Evolutionary conservation across 2,113 vertebrate species (phyloP).

Genomic region (Cairina moschata): DNA sequence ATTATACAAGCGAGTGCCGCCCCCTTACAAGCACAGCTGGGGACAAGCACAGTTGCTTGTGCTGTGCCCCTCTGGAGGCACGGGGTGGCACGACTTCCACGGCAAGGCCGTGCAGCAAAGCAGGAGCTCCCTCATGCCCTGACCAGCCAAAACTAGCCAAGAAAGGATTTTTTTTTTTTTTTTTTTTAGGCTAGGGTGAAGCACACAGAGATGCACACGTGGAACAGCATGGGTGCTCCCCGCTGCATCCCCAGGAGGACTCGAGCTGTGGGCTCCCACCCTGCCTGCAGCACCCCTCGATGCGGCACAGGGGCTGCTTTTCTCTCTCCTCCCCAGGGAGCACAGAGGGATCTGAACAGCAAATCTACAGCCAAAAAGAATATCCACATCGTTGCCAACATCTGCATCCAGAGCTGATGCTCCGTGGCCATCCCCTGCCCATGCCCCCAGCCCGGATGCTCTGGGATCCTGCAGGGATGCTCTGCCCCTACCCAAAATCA

Average conservation of each 20-base stretch:
- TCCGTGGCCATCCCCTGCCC: not conserved
- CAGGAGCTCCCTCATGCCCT: not conserved
- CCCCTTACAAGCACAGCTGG: slow-evolving; percentile 55
- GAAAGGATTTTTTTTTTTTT: not conserved
- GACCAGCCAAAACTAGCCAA: not conserved
- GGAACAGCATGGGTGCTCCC: not conserved
- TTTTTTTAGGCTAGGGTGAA: not conserved
- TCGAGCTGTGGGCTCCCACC: not conserved
- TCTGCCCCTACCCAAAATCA: not conserved
- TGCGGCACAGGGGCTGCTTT: not conserved
- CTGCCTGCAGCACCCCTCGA: not conserved
- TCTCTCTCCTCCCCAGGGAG: not conserved
- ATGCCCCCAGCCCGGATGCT: not conserved
- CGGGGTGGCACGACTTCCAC: not conserved
- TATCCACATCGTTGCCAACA: not conserved
- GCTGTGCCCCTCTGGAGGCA: not conserved
- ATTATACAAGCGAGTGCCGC: not conserved
- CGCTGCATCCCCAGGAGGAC: not conserved
- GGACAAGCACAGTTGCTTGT: not conserved
- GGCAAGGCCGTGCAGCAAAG: not conserved
- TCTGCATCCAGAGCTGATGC: not conserved
- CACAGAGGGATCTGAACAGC: not conserved
- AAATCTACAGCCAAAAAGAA: not conserved
- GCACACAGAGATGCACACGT: not conserved
- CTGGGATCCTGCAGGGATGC: accelerated